Base-by-base conservation (phyloP, 1,140 invertebrate species). In the Bicyclus anynana region DNA sequence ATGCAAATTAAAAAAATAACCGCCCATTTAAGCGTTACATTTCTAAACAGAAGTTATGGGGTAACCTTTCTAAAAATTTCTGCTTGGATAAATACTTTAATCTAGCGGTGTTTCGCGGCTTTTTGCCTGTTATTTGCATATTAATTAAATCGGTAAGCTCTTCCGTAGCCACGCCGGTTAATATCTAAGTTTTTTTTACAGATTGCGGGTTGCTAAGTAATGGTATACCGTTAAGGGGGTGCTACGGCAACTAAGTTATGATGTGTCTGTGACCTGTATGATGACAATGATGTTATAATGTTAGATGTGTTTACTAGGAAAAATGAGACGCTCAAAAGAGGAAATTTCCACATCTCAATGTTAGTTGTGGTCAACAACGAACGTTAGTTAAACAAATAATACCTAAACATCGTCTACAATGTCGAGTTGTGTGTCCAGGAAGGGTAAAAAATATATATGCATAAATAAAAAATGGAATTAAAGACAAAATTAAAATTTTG, bases 51-150 rank as follows among this genome's bases (percentile, higher is more conserved):
- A 21, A 44, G 42, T 44, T 44, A 53, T 37, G 14, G 33, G 35
- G 35, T 63, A 60, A 66, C 54, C 60, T 68, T 62, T 69, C 16
- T 60, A 52, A 14, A 60, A 53, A 59, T 72, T 72, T 68, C 63
- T 60, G 66, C 62, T 68, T 63, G 69, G 60, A 59, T 68, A 67
- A 63, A 59, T 62, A 69, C 65, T 56, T 59, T 72, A 72, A 68
- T 68, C 60, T 61, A 56, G 54, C 51, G 53, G 23, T 53, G 47
- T 55, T 59, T 65, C 58, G 38, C 20, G 27, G 53, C 10, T 63
- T 54, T 62, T 64, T 64, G 61, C 55, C n/a, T 5, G 18, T 17
- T 33, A 62, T 72, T 70, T 57, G 14, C 69, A 72, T 72, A 68
- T 65, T 69, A 68, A 72, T 72, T 57, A 72, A 64, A 63, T 49